These are phyloP conservation scores for Rotaria sp. DNA, from an alignment of 2,888 invertebrate genomes.

Conservation along the genomic window DNA sequence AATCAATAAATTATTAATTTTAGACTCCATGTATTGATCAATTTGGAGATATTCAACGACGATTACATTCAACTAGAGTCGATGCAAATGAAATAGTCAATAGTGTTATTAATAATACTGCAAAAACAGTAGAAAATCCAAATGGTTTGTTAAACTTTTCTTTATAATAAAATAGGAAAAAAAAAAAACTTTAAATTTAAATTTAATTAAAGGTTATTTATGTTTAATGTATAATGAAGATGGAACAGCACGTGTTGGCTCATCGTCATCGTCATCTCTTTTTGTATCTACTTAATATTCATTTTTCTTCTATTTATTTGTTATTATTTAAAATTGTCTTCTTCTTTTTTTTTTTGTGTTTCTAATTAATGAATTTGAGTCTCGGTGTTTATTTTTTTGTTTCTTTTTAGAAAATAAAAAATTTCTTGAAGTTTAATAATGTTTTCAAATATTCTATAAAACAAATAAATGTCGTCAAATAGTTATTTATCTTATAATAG, in stretches of 20 bases:
- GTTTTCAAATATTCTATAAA: no score
- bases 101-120: background rate
- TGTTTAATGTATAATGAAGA: conserved; percentile 24
- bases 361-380: background rate
- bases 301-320: background rate
- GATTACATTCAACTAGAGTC: conserved; percentile 7
- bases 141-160: background rate
- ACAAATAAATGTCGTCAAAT: no score
- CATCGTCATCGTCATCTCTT: background rate
- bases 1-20: no score
- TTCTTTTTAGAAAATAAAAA: background rate
- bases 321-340: background rate
- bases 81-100: background rate
- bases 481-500: no score
- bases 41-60: conserved; percentile 20
- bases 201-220: background rate
- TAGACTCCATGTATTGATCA: conserved; percentile 19
- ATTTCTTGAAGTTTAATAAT: no score
- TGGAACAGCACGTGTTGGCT: conserved; percentile 15
- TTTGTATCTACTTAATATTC: conserved; percentile 18
- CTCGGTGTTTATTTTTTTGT: conserved; percentile 7
- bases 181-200: background rate
- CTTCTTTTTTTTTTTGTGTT: background rate
- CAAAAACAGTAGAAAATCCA: background rate
- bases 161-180: background rate